A percentile compares a stretch with the other conserved stretches of the same genome.
Evolutionary conservation across 2,797 vertebrate species (phyloP).

Genomic region (Cuculus canorus): DNA sequence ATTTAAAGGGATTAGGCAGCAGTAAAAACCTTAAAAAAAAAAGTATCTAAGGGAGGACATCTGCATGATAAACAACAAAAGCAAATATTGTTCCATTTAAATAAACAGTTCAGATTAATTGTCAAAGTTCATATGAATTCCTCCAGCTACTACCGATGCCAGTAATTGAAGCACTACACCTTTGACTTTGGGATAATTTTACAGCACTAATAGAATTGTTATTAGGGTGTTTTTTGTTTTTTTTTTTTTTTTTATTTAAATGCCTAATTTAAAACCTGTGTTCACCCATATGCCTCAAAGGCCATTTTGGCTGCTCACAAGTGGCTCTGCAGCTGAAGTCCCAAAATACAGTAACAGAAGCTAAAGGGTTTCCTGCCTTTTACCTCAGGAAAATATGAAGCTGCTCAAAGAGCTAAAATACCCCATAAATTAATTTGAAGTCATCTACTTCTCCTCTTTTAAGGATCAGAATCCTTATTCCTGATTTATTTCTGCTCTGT

Average conservation of each 20-base stretch:
- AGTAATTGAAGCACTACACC: not conserved
- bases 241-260: slow-evolving; percentile 21
- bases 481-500: not conserved
- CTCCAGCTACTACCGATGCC: not conserved
- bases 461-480: not conserved
- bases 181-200: slow-evolving; percentile 24
- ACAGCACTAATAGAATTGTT: not conserved
- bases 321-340: not conserved
- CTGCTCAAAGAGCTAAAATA: not conserved
- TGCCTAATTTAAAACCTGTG: slow-evolving; percentile 14
- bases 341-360: not conserved
- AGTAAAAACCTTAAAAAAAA: slow-evolving; percentile 30
- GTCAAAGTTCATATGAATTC: not conserved
- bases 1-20: slow-evolving; percentile 57
- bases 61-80: slow-evolving; percentile 48
- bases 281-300: not conserved
- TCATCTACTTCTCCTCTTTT: not conserved
- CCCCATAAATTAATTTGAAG: not conserved
- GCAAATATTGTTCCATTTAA: slow-evolving; percentile 63
- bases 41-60: slow-evolving; percentile 42
- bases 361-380: not conserved
- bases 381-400: not conserved
- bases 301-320: not conserved
- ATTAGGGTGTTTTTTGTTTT: not conserved
- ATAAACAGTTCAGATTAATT: slow-evolving; percentile 30